Base-by-base conservation (phyloP, 2,113 vertebrate genomes). In the Thymallus thymallus region DNA sequence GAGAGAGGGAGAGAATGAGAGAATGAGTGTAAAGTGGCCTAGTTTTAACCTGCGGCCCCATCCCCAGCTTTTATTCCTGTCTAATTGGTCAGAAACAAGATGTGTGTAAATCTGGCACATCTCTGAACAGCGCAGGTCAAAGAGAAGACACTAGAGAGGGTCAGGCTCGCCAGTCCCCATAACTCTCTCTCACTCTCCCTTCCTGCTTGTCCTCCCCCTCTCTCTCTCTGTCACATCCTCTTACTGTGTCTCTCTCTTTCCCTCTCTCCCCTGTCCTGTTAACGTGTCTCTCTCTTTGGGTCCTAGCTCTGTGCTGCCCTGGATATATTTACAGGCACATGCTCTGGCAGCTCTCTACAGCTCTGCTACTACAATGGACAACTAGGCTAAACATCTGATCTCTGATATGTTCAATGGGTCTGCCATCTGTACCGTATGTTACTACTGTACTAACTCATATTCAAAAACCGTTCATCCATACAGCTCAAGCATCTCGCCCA, bases 31-130 rank as follows among this genome's bases (percentile, higher is more conserved):
- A 48, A 24, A 67, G 45, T 85, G 83, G 84, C 86, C 87, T 88
- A 82, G 69, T 84, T 89, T 77, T 82, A 83, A 86, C 82, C 85
- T 79, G 77, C 71, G 68, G 79, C 81, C 70, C n/a, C 29, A 26
- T 7, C 41, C 10, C 61, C 26, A 22, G 18, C 63, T 65, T 30
- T 18, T 23, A 16, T 29, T 29, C 63, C 24, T 65, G 13, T 18
- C 61, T 26, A 14, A 30, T 63, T 63, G 56, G 56, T 23, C 56
- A 60, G 56, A 60, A 60, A 60, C 56, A 60, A 10, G 2, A 16
- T n/a, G 56, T 22, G 56, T 60, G 56, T 22, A 60, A 60, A 60
- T 60, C 56, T 60, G 56, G 20, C n/a, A 22, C n/a, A 10, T 60
- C 56, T 60, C 56, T 60, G 56, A 60, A 22, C 35, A 10, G n/a